Base-by-base conservation (phyloP, 2,113 vertebrate genomes). In the Phylloscopus whistleri region DNA sequence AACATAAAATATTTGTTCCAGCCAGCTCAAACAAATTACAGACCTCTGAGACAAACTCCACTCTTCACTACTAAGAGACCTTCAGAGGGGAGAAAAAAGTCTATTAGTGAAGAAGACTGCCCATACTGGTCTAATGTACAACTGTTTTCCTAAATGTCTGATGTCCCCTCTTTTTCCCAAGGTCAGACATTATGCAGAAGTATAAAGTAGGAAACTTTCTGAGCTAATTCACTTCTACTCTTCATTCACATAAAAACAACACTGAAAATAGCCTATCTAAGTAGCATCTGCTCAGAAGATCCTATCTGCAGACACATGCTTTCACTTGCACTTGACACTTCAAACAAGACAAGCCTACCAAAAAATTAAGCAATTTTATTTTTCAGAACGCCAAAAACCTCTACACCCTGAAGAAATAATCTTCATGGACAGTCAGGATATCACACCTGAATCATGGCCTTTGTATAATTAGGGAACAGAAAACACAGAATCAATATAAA, bases 241-340 rank as follows among this genome's bases (percentile, higher is more conserved):
- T 35, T 23, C 4, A 3, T 30, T 66, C 52, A 68, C n/a, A 55
- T 7, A 51, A 22, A 59, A 73, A 37, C 52, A 81, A 33, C 46
- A 44, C 76, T 30, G 24, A 48, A 52, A 41, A 30, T 8, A 86
- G 28, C 9, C 30, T 13, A 8, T 35, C 16, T 48, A 43, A 28
- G 22, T 0, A 51, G 21, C 41, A 60, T 60, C 55, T 11, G 41
- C 37, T 51, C 51, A 49, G 13, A 52, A 52, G 43, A 60, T 27
- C 3, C 0, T 6, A 22, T 13, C 16, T 63, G 16, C 69, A 52
- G 37, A 60, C 41, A 16, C 0, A 1, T 10, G 4, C 51, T 31
- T 58, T 51, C 48, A 49, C 12, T 39, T 39, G 43, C 10, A 51
- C 37, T 6, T 67, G 14, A 56, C 21, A 63, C 9, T 18, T 64